Evolutionary conservation across 2,797 vertebrate species (phyloP).

Genomic region (Tiaroga cobitis): DNA sequence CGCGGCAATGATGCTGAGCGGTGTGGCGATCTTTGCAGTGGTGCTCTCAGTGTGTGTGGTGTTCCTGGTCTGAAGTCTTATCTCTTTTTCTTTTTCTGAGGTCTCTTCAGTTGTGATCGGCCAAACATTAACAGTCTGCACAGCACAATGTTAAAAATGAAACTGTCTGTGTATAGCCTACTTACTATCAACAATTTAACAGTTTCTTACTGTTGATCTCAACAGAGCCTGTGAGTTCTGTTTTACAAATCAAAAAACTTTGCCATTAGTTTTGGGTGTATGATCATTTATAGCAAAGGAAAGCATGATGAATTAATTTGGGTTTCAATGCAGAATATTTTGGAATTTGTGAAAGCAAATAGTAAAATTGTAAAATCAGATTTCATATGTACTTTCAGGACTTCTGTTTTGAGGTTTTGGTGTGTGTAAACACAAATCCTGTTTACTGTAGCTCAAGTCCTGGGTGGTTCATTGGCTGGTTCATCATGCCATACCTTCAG

Average conservation of each 20-base stretch:
- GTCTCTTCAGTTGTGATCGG: neutral
- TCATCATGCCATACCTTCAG: neutral
- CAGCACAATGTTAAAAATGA: neutral
- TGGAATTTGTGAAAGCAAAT: neutral
- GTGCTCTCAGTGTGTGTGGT: slow-evolving; percentile 68
- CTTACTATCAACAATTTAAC: neutral
- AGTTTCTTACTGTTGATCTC: neutral
- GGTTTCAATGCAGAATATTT: neutral
- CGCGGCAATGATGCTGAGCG: slow-evolving; percentile 62
- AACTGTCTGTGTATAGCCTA: neutral
- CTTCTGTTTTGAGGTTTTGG: neutral
- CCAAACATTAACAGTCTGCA: slow-evolving; percentile 12
- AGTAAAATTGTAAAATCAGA: neutral
- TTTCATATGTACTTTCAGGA: neutral
- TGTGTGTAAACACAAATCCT: slow-evolving; percentile 2
- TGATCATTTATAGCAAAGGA: neutral
- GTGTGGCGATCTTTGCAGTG: slow-evolving; percentile 60
- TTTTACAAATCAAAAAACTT: neutral
- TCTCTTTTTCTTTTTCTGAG: neutral
- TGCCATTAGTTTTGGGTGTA: neutral
- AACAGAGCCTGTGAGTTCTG: neutral
- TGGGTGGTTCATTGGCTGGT: neutral
- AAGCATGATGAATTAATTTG: neutral
- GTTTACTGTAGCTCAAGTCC: neutral
- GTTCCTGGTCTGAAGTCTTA: slow-evolving; percentile 64